Conservation (phyloP, 2,888 invertebrate genomes). For the Augiades crinisus region DNA sequence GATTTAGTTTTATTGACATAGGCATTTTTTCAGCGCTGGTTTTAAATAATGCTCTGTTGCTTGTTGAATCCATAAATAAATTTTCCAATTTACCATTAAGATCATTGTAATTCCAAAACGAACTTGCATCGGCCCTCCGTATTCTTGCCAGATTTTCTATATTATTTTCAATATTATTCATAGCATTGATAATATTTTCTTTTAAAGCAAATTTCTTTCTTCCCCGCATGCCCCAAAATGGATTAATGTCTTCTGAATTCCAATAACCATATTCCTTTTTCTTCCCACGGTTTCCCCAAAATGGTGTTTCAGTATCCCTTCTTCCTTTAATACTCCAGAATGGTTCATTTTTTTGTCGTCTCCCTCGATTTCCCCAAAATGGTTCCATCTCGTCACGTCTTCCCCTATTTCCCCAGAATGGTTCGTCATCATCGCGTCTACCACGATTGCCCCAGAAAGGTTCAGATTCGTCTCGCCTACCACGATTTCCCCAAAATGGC, state of each 20-base stretch:
- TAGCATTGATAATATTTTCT: slow-evolving; percentile 48
- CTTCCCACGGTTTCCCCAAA: neutral
- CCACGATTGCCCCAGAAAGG: slow-evolving; percentile 52
- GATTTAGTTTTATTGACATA: slow-evolving; percentile 5
- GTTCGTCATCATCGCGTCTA: slow-evolving; percentile 37
- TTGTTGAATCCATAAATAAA: slow-evolving; percentile 44
- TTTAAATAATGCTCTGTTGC: slow-evolving; percentile 27
- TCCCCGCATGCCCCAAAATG: slow-evolving; percentile 63
- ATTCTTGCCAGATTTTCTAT: slow-evolving; percentile 51
- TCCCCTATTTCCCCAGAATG: slow-evolving; percentile 46
- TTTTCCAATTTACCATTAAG: slow-evolving; percentile 50
- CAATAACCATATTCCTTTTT: slow-evolving; percentile 24
- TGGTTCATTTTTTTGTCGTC: slow-evolving; percentile 44
- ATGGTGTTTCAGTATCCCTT: slow-evolving; percentile 35
- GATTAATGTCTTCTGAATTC: slow-evolving; percentile 36
- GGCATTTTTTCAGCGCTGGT: neutral
- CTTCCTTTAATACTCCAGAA: slow-evolving; percentile 72
- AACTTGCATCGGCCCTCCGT: slow-evolving; percentile 40
- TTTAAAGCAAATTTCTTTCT: slow-evolving; percentile 47
- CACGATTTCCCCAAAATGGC: slow-evolving; percentile 49
- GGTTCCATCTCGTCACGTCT: slow-evolving; percentile 46
- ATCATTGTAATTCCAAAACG: slow-evolving; percentile 53
- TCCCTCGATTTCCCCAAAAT: slow-evolving; percentile 50
- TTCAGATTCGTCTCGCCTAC: slow-evolving; percentile 44
- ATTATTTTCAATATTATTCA: slow-evolving; percentile 49